Evolutionary conservation across 1,140 invertebrate species (phyloP).

Genomic region (Conopomorpha cramerella): DNA sequence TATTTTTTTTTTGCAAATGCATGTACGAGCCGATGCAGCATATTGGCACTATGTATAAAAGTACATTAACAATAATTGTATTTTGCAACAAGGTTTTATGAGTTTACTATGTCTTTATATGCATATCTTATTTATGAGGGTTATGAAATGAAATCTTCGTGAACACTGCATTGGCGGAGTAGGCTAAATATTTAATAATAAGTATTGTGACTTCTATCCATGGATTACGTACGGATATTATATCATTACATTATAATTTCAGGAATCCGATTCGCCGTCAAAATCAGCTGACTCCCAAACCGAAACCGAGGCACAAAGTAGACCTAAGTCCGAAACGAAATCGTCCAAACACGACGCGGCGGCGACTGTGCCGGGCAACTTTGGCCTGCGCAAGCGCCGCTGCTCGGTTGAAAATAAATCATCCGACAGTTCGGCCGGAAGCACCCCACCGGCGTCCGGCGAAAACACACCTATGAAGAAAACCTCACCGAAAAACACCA

Average conservation of each 20-base stretch:
- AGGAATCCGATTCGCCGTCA: constrained; percentile 37
- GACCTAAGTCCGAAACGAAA: constrained; percentile 28
- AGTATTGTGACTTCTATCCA: too few relatives aligned
- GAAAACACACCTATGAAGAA: constrained; percentile 54
- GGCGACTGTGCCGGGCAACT: constrained; percentile 18
- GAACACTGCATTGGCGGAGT: too few relatives aligned
- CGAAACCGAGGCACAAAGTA: constrained; percentile 26
- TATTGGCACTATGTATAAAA: too few relatives aligned
- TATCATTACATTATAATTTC: constrained; percentile 7
- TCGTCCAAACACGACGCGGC: constrained; percentile 22
- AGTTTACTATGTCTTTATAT: too few relatives aligned
- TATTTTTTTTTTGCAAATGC: too few relatives aligned
- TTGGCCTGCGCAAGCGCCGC: constrained; percentile 60
- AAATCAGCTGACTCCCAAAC: constrained; percentile 21
- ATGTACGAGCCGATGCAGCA: too few relatives aligned
- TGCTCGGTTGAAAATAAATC: constrained; percentile 61
- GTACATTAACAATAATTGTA: too few relatives aligned
- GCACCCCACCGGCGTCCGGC: constrained; percentile 57
- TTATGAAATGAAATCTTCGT: too few relatives aligned
- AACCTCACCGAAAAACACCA: constrained; percentile 32
- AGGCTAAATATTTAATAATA: too few relatives aligned
- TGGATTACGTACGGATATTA: not conserved
- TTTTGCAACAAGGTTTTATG: too few relatives aligned
- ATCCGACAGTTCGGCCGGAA: constrained; percentile 57
- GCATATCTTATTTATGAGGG: too few relatives aligned